Evolutionary conservation across 2,888 invertebrate genomes (phyloP).

Genomic region (Blastobasis adustella): DNA sequence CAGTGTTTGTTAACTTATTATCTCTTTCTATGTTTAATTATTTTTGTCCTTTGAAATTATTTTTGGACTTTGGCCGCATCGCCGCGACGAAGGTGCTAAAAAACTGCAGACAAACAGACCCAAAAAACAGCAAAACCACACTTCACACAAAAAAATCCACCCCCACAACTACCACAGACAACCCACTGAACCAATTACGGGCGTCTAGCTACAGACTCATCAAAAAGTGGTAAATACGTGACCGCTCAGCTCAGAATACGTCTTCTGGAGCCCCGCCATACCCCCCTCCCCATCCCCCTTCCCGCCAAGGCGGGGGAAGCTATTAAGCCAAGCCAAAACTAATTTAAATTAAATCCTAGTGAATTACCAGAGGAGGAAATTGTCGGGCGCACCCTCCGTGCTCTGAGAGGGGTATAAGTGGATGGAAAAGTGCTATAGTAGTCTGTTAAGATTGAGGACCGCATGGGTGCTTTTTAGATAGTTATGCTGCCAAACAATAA

Average conservation of each 20-base stretch:
- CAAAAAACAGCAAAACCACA: too few relatives aligned
- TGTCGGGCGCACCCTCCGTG: slow-evolving; percentile 71
- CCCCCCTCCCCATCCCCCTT: slow-evolving; percentile 39
- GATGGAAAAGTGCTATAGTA: slow-evolving; percentile 21
- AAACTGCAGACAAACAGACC: too few relatives aligned
- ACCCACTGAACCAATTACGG: neutral
- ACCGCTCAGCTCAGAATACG: slow-evolving; percentile 41
- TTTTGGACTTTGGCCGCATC: too few relatives aligned
- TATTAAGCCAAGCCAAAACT: slow-evolving; percentile 90
- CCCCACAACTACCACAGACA: neutral
- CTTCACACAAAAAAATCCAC: too few relatives aligned
- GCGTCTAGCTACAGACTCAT: neutral
- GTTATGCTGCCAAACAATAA: too few relatives aligned
- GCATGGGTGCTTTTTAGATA: neutral
- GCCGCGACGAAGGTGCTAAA: too few relatives aligned
- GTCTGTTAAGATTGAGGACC: neutral
- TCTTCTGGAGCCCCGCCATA: slow-evolving; percentile 42
- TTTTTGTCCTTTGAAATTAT: too few relatives aligned
- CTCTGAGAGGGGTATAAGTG: slow-evolving; percentile 52
- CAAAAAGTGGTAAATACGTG: slow-evolving; percentile 15
- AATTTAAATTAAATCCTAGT: slow-evolving; percentile 86
- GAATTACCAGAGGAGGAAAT: slow-evolving; percentile 79
- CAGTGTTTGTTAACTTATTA: too few relatives aligned
- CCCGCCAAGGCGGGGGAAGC: slow-evolving; percentile 77
- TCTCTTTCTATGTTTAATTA: too few relatives aligned